Evolutionary conservation across 2,797 vertebrate species (phyloP).

Genomic region (Enteromius radiatus): DNA sequence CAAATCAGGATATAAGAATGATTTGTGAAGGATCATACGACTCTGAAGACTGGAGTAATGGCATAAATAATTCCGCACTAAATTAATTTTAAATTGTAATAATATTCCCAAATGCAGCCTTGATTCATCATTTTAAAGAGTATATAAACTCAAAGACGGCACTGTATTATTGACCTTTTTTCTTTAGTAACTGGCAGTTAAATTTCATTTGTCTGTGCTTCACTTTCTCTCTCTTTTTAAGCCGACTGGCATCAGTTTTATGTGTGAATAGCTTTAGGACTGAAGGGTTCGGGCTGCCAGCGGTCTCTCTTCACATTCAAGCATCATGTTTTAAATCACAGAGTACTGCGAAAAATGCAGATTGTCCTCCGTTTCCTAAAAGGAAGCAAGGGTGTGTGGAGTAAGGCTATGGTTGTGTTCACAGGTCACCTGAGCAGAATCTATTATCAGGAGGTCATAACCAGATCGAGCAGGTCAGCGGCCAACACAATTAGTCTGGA

Average conservation of each 20-base stretch:
- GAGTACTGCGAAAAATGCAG: background rate
- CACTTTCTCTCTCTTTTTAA: background rate
- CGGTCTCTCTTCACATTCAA: background rate
- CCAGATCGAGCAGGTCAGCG: constrained; percentile 42
- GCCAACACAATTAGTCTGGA: constrained; percentile 29
- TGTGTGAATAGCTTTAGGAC: constrained; percentile 1
- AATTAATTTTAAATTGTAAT: background rate
- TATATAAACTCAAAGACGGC: background rate
- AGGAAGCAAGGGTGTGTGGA: background rate
- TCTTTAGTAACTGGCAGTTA: background rate
- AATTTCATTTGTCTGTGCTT: background rate
- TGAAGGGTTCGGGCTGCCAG: constrained; percentile 4
- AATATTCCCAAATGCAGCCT: background rate
- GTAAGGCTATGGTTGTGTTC: background rate
- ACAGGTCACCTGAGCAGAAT: constrained; percentile 21
- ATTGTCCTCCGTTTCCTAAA: background rate
- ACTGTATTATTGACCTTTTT: background rate
- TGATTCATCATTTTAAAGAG: background rate
- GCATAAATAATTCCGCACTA: background rate
- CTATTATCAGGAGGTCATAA: constrained; percentile 39
- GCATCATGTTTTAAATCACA: background rate
- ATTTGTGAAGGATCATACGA: background rate
- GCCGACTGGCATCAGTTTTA: background rate
- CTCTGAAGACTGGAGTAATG: background rate
- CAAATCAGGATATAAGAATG: background rate